Conservation (phyloP, 2,113 vertebrate species). For the Neoarius graeffei region DNA sequence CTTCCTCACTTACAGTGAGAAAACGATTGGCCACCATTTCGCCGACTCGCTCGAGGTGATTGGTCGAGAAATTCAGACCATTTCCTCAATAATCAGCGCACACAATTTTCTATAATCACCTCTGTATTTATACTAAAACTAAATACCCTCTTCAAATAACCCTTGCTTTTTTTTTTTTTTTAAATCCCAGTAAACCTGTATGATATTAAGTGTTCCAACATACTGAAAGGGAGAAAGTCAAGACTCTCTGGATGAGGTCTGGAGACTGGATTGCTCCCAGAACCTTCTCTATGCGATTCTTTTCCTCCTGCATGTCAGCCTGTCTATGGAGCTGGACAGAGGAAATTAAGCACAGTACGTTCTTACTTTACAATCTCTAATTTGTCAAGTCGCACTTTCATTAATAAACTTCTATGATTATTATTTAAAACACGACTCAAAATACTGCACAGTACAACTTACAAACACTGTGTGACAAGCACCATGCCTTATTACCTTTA, state of each 20-base stretch:
- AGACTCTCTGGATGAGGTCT: constrained; percentile 96
- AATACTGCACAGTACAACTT: not conserved
- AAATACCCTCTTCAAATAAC: not conserved
- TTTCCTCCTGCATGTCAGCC: constrained; percentile 99
- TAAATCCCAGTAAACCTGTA: not conserved
- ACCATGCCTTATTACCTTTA: constrained; percentile 78
- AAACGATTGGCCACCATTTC: no score
- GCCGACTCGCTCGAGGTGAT: no score
- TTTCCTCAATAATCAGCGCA: no score
- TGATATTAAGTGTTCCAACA: constrained; percentile 41
- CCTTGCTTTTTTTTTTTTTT: not conserved
- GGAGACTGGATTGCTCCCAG: constrained; percentile 91
- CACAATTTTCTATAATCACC: no score
- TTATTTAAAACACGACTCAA: not conserved
- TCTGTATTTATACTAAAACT: not conserved
- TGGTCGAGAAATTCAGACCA: no score
- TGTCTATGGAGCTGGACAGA: constrained; percentile 89
- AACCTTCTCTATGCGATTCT: constrained; percentile 92
- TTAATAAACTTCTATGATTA: no score
- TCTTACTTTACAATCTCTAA: not conserved
- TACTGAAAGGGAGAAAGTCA: constrained; percentile 96
- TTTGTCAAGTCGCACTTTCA: not conserved
- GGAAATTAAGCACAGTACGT: not conserved
- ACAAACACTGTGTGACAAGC: not conserved
- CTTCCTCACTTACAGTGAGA: no score